Conservation (phyloP, 2,113 vertebrate species). For the Elaphurus davidianus region DNA sequence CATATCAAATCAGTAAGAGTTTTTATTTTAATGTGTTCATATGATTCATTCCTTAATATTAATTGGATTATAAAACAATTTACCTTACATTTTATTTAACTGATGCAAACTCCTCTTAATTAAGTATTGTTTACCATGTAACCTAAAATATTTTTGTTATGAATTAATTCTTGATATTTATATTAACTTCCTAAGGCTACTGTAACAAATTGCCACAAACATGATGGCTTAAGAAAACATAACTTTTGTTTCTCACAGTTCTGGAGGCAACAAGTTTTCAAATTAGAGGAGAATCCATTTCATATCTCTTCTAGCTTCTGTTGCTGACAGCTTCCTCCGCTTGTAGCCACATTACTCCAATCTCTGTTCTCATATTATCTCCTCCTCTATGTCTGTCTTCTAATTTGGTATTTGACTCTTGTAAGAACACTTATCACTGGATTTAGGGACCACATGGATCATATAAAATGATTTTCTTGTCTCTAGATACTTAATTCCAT, state of each 20-base stretch:
- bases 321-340: neutral
- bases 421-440: neutral
- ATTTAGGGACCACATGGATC: neutral
- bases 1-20: neutral
- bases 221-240: neutral
- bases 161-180: neutral
- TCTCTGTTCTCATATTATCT: neutral
- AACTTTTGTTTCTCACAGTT: neutral
- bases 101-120: neutral
- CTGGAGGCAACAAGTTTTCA: neutral
- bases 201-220: neutral
- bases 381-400: neutral
- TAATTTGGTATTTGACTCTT: neutral
- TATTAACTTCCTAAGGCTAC: neutral
- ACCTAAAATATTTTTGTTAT: neutral
- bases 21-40: neutral
- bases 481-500: neutral
- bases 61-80: neutral
- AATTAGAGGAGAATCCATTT: neutral
- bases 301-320: neutral
- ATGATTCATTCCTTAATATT: neutral
- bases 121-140: neutral
- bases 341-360: neutral
- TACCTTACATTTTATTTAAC: neutral
- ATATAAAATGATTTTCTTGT: neutral